Base-by-base conservation (phyloP, 2,797 vertebrate genomes). In the Oreochromis mossambicus region DNA sequence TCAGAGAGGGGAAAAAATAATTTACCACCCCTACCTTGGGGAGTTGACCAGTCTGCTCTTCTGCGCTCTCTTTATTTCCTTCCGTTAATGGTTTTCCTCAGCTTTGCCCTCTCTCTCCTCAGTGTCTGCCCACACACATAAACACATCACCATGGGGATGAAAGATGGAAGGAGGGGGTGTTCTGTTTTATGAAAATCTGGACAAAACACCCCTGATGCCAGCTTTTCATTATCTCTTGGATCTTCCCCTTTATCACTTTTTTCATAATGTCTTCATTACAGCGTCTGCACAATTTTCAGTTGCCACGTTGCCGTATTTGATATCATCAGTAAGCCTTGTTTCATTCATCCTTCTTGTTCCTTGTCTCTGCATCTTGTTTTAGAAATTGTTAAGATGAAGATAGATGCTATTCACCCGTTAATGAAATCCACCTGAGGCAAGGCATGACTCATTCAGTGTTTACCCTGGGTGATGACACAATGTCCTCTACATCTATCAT, bases 341-440 rank as follows among this genome's bases (percentile, higher is more conserved):
- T n/a, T 43, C 8, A 24, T 21, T 83, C 58, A 29, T 75, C 46
- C 54, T 38, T 73, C 54, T 14, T 21, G 2, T 54, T 32, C 24
- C 17, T 17, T 29, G 24, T 41, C 46, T 79, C 76, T 55, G 50
- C 63, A 82, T 89, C 76, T 73, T 34, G 17, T 41, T 82, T 51
- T 79, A 73, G 68, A 85, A 80, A 86, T 85, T 29, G 26, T 17
- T 41, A 66, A 82, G 91, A 88, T 88, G 87, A 89, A 88, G 77
- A 92, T 83, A 90, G 86, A 82, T 4, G 26, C 80, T 48, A 77
- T 75, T 86, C 8, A 4, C 38, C 78, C 17, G 19, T 91, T 93
- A 93, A 92, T 93, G 83, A 94, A 91, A 92, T 90, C 83, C 86
- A 89, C 78, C 86, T 66, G 56, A 91, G 89, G 90, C 88, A 86